Evolutionary conservation across 1,140 invertebrate genomes (phyloP), one percentile per base, ranked within the genome.

Genomic region (Drosophila pallidifrons): DNA sequence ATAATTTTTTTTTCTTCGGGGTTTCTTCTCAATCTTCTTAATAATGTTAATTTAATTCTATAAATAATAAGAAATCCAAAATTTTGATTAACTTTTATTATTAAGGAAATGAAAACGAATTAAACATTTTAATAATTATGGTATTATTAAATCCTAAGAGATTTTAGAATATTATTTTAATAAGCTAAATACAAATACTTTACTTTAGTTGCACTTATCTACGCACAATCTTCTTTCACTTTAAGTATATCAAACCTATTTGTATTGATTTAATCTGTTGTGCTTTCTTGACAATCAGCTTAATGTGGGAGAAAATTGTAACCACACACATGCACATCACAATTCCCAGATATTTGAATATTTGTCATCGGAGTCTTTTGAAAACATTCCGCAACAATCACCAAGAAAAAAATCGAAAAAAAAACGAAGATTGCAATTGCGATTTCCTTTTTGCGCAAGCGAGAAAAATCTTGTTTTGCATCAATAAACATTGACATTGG

Each of bases 401-500:
- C 51, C 38, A 60, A 64, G 61, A 47, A 74, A 57, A 60, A 49
- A 61, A 64, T 32, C 41, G 30, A 67, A 45, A 46, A 74, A 66
- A 49, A 43, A 78, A 55, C 55, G 59, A 67, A 60, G n/a, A 67
- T 61, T 46, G 41, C 25, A 75, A 81, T 79, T 57, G 65, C 68
- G 38, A 73, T 82, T 77, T 69, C 70, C 70, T 70, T 65, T 65
- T 70, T 60, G 64, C 60, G 75, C 60, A 20, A 47, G 64, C 30
- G 66, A 70, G 68, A 82, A 79, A 25, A 88, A 87, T 79, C 83
- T 88, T 79, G 77, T 88, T 87, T 88, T 87, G 83, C 83, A 83
- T 87, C 83, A 80, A 88, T 83, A 87, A 87, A 87, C 83, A 87
- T 87, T 87, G 83, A 83, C 83, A 82, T 88, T 83, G 80, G 61